These are phyloP conservation scores for Macrobrachium nipponense DNA, from an alignment of 1,140 invertebrate species.

Conservation along the genomic window DNA sequence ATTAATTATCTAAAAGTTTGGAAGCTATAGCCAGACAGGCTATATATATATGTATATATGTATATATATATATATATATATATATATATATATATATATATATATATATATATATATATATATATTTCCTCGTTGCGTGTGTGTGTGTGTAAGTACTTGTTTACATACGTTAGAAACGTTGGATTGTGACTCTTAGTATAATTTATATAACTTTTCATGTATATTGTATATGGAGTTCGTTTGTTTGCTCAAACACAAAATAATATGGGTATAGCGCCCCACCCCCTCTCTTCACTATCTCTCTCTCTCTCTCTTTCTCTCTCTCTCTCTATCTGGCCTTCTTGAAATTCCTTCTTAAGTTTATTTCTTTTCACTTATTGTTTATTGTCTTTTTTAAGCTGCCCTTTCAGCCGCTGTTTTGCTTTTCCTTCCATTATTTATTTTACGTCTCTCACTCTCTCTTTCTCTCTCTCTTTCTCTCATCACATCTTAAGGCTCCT, in stretches of 20 bases:
- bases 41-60: too few relatives aligned
- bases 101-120: too few relatives aligned
- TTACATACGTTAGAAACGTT: neutral
- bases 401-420: neutral
- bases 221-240: too few relatives aligned
- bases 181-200: too few relatives aligned
- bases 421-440: neutral
- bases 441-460: neutral
- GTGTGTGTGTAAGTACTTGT: neutral
- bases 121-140: neutral
- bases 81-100: too few relatives aligned
- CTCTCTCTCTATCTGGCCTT: neutral
- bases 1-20: too few relatives aligned
- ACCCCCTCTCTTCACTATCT: neutral
- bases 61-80: too few relatives aligned
- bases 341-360: too few relatives aligned
- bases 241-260: too few relatives aligned
- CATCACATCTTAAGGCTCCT: too few relatives aligned
- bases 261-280: neutral
- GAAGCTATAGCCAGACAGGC: too few relatives aligned
- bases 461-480: conserved; percentile 1
- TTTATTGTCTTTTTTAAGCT: neutral
- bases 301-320: conserved; percentile 4
- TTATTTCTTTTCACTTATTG: neutral
- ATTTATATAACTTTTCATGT: too few relatives aligned